Base-by-base conservation (phyloP, 2,888 invertebrate genomes). In the Tipula confusa region DNA sequence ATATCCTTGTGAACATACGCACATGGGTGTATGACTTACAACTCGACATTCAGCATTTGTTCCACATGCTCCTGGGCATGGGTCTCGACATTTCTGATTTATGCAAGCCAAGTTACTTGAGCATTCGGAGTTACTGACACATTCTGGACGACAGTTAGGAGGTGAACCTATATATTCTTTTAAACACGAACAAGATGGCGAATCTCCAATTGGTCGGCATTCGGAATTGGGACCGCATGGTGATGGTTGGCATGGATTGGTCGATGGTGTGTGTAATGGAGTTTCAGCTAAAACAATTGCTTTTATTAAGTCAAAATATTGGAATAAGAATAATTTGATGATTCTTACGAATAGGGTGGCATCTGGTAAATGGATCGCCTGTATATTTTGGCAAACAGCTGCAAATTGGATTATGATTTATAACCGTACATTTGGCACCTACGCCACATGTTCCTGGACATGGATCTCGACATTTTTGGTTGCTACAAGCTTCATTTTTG, bases 191-290 rank as follows among this genome's bases (percentile, higher is more conserved):
- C 96, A 96, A 0, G 94, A 93, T 0, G 95, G 94, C 38, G 92
- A 90, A 64, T 93, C 93, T 81, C 93, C 93, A 13, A 91, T 89
- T 85, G 93, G 91, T 87, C 92, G 92, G 86, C 95, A 96, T 87
- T 94, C 91, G 0, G 95, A 92, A 88, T 94, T 93, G 0, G 94
- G 93, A n/a, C 96, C 96, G 88, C 96, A 96, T 0, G 96, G 95
- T 38, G 94, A 94, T 83, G 95, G 95, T 84, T 91, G 89, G 87
- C 96, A 96, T 13, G 95, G 94, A 86, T 95, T 92, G 33, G 91
- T 88, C 33, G 90, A 89, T 83, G 90, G 87, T 84, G 88, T 86
- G 86, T 90, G 89, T 79, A 88, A 87, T 85, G 90, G 90, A 18
- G 91, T 91, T 86, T 89, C 90, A 86, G 90, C 91, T 90, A 89